Percentiles rank a stretch among this genome's conserved stretches.
phyloP scores from a whole-genome alignment of 2,113 vertebrate species.

The Astur gentilis region DNA sequence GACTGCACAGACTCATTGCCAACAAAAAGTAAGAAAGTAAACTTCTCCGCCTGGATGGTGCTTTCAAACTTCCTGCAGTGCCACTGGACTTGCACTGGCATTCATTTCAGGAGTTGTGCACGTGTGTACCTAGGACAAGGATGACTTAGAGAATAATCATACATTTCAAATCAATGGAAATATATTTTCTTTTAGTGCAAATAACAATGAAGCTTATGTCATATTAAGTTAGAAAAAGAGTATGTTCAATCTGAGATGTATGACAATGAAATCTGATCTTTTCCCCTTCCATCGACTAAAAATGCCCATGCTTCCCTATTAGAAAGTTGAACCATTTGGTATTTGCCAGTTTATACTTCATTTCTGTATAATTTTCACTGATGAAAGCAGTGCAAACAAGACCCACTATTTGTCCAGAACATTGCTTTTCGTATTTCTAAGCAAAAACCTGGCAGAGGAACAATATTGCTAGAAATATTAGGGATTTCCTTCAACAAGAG shows the following conservation, averaged over 20 bases:
- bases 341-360: background rate
- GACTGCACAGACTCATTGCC: constrained; percentile 25
- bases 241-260: background rate
- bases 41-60: background rate
- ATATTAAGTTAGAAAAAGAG: background rate
- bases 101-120: background rate
- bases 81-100: background rate
- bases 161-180: background rate
- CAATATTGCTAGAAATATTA: background rate
- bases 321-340: background rate
- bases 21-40: constrained; percentile 58
- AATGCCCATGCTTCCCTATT: background rate
- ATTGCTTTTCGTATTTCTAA: background rate
- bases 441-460: background rate
- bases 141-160: background rate
- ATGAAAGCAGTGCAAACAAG: background rate
- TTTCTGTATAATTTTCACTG: background rate
- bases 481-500: background rate
- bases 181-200: background rate
- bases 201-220: background rate
- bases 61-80: background rate
- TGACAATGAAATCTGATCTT: background rate
- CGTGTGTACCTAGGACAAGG: background rate
- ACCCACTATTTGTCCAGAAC: background rate
- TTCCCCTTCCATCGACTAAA: background rate